Conservation (phyloP, 2,888 invertebrate species). For the Drosophila neonasuta region DNA sequence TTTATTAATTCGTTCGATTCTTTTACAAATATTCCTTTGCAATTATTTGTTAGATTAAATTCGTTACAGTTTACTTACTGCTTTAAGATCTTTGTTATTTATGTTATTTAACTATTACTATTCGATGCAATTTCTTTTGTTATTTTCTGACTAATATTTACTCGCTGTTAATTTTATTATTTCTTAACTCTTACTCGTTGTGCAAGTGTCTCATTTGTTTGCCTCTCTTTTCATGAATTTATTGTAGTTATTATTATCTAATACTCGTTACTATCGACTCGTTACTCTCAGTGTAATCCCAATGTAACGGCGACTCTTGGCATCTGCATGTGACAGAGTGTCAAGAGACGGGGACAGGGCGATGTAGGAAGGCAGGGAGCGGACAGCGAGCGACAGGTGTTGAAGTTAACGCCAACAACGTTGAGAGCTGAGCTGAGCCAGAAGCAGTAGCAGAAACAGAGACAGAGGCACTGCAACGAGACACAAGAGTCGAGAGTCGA, state of each 20-base stretch:
- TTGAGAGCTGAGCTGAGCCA: constrained; percentile 4
- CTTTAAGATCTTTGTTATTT: too few species aligned
- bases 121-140: not conserved
- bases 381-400: constrained; percentile 49
- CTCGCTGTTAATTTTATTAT: too few species aligned
- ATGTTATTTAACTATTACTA: too few species aligned
- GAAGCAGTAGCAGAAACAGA: constrained; percentile 6
- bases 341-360: not conserved
- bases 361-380: not conserved
- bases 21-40: too few species aligned
- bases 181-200: too few species aligned
- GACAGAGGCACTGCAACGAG: constrained; percentile 10
- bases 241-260: not conserved
- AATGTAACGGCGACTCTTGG: not conserved
- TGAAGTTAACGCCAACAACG: constrained; percentile 47
- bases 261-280: not conserved
- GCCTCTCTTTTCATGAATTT: not conserved
- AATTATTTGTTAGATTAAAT: too few species aligned
- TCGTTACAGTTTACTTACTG: too few species aligned
- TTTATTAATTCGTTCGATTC: too few species aligned
- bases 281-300: not conserved
- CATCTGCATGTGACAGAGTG: constrained; percentile 1
- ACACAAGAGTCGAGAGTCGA: constrained; percentile 25
- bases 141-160: not conserved
- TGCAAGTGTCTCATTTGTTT: too few species aligned